Evolutionary conservation across 1,140 invertebrate species (phyloP).

Genomic region (Whitmania pigra): DNA sequence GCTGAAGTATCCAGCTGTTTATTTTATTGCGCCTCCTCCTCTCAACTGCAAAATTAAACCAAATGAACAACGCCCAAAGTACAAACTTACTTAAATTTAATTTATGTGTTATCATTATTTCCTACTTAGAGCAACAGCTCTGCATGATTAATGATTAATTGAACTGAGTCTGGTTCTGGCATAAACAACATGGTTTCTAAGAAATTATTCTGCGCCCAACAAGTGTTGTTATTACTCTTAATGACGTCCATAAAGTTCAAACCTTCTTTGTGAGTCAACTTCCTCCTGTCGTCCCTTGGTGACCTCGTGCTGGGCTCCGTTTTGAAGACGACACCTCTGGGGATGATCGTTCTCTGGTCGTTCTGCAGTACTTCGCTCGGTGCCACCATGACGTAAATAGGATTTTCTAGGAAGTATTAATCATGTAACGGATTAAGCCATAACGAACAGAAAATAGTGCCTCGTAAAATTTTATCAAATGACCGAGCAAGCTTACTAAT

Average conservation of each 20-base stretch:
- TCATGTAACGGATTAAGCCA: no score
- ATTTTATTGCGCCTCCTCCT: constrained; percentile 67
- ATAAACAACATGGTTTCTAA: not conserved
- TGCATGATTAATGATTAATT: no score
- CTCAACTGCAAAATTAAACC: constrained; percentile 37
- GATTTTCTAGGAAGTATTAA: not conserved
- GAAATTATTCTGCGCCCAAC: not conserved
- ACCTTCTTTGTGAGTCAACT: constrained; percentile 47
- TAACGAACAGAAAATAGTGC: no score
- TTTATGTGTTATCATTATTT: no score
- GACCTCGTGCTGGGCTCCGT: constrained; percentile 32
- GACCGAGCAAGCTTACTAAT: no score
- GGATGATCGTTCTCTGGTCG: constrained; percentile 35
- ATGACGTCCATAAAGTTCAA: not conserved
- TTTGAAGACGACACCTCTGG: constrained; percentile 33
- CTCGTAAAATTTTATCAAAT: no score
- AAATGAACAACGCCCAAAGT: no score
- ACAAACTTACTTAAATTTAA: no score
- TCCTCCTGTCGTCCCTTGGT: constrained; percentile 40
- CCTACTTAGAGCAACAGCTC: no score
- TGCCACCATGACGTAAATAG: constrained; percentile 51
- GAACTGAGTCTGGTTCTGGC: not conserved
- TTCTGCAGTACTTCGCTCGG: constrained; percentile 47
- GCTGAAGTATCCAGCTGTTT: constrained; percentile 83
- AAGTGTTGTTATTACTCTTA: not conserved